Conservation (phyloP, 1,140 invertebrate genomes). For the Drosophila tristis region DNA sequence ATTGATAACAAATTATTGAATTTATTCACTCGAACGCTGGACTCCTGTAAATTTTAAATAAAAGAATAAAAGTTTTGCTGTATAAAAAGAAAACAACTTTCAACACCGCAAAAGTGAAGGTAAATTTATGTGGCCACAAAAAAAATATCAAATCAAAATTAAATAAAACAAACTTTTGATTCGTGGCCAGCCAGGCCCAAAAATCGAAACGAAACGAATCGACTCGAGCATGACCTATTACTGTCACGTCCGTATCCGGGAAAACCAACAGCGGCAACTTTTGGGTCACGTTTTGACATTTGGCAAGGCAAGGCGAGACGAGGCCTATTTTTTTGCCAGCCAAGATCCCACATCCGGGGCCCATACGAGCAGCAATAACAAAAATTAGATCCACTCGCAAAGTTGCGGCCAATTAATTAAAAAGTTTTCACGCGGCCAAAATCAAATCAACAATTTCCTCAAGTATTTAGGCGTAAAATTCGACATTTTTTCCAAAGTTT, state of each 20-base stretch:
- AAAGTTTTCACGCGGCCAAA: constrained; percentile 71
- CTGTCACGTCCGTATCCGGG: constrained; percentile 65
- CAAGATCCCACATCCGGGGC: constrained; percentile 30
- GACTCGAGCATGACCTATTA: constrained; percentile 75
- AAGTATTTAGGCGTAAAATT: constrained; percentile 71
- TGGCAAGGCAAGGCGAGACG: constrained; percentile 31
- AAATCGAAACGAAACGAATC: constrained; percentile 48
- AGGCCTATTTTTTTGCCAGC: constrained; percentile 13
- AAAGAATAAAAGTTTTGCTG: constrained; percentile 19
- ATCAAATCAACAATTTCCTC: constrained; percentile 70
- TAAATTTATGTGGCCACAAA: constrained; percentile 56
- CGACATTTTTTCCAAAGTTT: constrained; percentile 27
- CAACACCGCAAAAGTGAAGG: constrained; percentile 27
- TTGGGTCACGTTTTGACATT: constrained; percentile 72
- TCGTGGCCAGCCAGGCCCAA: constrained; percentile 1
- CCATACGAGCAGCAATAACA: constrained; percentile 15
- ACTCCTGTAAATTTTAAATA: background rate
- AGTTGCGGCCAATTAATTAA: constrained; percentile 71
- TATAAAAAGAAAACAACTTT: constrained; percentile 45
- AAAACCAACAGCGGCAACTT: constrained; percentile 63
- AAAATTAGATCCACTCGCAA: constrained; percentile 31
- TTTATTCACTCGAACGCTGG: too few species aligned
- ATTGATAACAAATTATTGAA: too few species aligned
- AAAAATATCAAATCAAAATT: constrained; percentile 76
- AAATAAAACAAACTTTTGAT: constrained; percentile 67